Evolutionary conservation across 2,113 vertebrate species (phyloP), one percentile per base, ranked within the genome.

Genomic region (Rhinolophus ferrumequinum): DNA sequence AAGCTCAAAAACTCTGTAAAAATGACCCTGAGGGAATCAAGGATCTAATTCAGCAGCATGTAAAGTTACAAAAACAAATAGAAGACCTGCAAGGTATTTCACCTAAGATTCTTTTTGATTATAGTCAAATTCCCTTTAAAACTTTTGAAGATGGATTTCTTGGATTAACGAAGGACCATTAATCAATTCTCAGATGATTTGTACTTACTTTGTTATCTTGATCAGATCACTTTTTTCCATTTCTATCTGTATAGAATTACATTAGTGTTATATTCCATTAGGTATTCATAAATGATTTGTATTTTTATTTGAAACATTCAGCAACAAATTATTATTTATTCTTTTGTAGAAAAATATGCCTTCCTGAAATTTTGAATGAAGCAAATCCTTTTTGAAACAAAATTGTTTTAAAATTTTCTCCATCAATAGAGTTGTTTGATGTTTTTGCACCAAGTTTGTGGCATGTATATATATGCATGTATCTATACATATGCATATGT

Each of bases 11-110:
- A 2, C 94, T 99, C 3, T 99, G 99, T 98, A 97, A 24, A 54
- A 30, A 96, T 1, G 97, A 97, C 96, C 38, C 87, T 0, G 99
- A 99, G 5, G 99, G 99, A 54, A 86, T 99, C 52, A 98, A 94
- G 95, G 99, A 99, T 33, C 99, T 99, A 52, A 58, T 98, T 60
- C 98, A 98, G 70, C 99, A 99, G 95, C 93, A 97, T 0, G 21
- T 64, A 3, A 99, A 98, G 72, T 98, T 99, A 62, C 86, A 96
- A 50, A 75, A 26, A 1, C 98, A 95, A 47, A 81, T 98, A 64
- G 95, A 97, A 38, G 97, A 98, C 5, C 77, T 30, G 1, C 97
- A 66, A 97, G 99, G 99, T 99, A 98, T 97, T 33, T 22, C 95
- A 86, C 83, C 94, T 95, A 87, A 92, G 86, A 84, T 94, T 97